phyloP scores from a whole-genome alignment of 1,140 invertebrate genomes.

The Drosophila murphyi region DNA sequence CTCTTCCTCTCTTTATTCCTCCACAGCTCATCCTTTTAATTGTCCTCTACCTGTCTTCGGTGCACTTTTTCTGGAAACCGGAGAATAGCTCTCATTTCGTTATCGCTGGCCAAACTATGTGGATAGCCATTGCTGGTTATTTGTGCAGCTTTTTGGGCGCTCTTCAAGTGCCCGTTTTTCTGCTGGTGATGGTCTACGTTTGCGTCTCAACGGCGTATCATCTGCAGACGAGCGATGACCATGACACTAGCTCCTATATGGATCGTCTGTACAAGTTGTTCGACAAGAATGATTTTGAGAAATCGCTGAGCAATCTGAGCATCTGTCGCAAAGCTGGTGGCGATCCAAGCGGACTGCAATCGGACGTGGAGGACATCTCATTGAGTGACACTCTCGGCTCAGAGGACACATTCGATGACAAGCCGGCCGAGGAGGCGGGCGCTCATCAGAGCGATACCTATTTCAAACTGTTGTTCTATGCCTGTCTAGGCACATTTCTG shows the following conservation, averaged over 20 bases:
- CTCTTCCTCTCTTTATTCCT: not conserved
- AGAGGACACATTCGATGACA: constrained; percentile 59
- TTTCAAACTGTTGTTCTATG: constrained; percentile 81
- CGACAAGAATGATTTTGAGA: constrained; percentile 70
- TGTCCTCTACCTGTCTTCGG: constrained; percentile 85
- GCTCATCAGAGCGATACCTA: constrained; percentile 69
- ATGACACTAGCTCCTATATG: constrained; percentile 48
- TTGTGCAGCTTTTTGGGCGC: constrained; percentile 86
- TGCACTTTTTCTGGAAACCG: constrained; percentile 86
- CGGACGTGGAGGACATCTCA: constrained; percentile 76
- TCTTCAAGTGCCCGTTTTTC: constrained; percentile 86
- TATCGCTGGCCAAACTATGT: constrained; percentile 86
- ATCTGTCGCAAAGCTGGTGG: constrained; percentile 46
- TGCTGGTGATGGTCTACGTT: constrained; percentile 81
- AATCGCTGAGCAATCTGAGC: constrained; percentile 65
- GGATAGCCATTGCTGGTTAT: constrained; percentile 87
- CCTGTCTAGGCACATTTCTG: constrained; percentile 76
- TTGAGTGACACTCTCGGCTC: constrained; percentile 77
- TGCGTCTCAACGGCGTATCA: constrained; percentile 86
- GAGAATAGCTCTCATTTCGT: constrained; percentile 86
- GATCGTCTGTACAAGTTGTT: constrained; percentile 69
- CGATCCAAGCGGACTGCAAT: constrained; percentile 51
- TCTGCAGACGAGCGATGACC: constrained; percentile 64
- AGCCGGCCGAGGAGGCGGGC: constrained; percentile 24
- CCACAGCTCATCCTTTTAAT: constrained; percentile 85